Conservation (phyloP, 2,797 vertebrate species). For the Anabas testudineus region DNA sequence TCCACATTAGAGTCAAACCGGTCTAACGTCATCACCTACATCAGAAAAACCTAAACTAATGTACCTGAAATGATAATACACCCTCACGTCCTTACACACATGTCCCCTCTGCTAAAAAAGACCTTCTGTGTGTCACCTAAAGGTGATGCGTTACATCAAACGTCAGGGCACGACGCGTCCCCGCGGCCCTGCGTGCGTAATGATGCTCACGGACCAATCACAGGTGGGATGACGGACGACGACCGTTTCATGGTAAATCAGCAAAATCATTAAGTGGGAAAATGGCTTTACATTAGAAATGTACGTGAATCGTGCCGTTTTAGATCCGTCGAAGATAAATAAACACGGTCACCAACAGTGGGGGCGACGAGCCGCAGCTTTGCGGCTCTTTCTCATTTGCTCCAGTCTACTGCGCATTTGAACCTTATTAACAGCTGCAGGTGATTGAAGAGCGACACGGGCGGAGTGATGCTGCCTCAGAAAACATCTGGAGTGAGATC, state of each 20-base stretch:
- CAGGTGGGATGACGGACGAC: slow-evolving; percentile 69
- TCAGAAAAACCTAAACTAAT: not conserved
- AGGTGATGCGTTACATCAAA: slow-evolving; percentile 70
- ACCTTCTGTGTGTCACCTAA: slow-evolving; percentile 61
- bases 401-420: slow-evolving; percentile 3
- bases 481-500: slow-evolving; percentile 42
- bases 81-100: too few relatives aligned
- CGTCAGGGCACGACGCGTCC: slow-evolving; percentile 65
- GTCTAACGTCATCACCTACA: not conserved
- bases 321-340: not conserved
- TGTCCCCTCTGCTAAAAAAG: not conserved
- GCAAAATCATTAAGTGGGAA: slow-evolving; percentile 54
- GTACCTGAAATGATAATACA: too few relatives aligned
- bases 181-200: slow-evolving; percentile 71
- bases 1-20: not conserved
- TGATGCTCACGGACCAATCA: slow-evolving; percentile 72
- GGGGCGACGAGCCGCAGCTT: slow-evolving; percentile 10
- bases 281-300: not conserved
- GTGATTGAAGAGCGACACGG: not conserved
- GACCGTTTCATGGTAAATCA: slow-evolving; percentile 64
- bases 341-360: too few relatives aligned
- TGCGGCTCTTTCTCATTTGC: slow-evolving; percentile 10
- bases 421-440: not conserved
- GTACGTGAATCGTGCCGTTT: not conserved
- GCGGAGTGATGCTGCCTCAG: not conserved